These are phyloP conservation scores for Slavum lentiscoides DNA, from an alignment of 2,888 invertebrate genomes.

Conservation along the genomic window DNA sequence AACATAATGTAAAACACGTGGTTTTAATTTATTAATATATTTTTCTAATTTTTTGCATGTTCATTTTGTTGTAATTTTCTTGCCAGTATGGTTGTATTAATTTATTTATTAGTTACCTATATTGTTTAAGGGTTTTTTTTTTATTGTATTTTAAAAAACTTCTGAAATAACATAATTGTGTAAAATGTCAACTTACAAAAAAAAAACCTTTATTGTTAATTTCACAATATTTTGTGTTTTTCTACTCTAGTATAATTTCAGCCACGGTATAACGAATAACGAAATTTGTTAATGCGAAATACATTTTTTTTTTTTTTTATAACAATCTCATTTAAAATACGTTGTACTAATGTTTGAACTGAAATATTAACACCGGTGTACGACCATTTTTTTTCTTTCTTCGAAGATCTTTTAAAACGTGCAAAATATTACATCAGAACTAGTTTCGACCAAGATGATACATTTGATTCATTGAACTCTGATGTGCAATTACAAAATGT, in stretches of 20 bases:
- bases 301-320: constrained; percentile 20
- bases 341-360: constrained; percentile 2
- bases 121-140: constrained; percentile 16
- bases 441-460: constrained; percentile 9
- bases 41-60: constrained; percentile 18
- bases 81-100: constrained; percentile 8
- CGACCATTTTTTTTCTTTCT: neutral
- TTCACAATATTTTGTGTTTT: neutral
- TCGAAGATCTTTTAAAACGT: neutral
- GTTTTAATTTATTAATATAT: constrained; percentile 11
- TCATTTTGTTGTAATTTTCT: constrained; percentile 19
- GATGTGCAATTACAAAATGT: neutral
- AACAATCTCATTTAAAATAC: constrained; percentile 1
- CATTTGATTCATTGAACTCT: constrained; percentile 13
- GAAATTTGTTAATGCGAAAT: neutral
- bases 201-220: neutral
- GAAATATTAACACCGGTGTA: constrained; percentile 10
- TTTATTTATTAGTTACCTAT: constrained; percentile 32
- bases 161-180: neutral
- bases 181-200: neutral
- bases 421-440: neutral
- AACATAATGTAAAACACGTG: neutral
- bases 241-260: constrained; percentile 3
- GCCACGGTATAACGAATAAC: neutral
- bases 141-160: constrained; percentile 2